Evolutionary conservation across 2,113 vertebrate genomes (phyloP).

Genomic region (Xiphophorus couchianus): DNA sequence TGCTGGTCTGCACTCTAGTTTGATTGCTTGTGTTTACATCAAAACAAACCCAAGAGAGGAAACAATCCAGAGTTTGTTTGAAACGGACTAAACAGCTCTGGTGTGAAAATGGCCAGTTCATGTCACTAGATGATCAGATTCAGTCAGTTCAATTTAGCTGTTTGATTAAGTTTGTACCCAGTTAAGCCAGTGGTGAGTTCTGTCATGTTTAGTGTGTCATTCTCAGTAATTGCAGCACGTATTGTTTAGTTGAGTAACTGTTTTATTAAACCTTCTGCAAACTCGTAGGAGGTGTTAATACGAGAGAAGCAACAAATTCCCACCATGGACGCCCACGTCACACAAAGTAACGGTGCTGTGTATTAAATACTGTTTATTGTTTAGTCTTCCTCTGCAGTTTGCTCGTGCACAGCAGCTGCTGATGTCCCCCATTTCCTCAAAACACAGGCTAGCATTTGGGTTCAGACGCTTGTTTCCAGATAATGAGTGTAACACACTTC

Average conservation of each 20-base stretch:
- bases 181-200: not conserved
- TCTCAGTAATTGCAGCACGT: not conserved
- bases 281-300: slow-evolving; percentile 37
- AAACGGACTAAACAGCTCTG: too few species aligned
- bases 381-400: slow-evolving; percentile 17
- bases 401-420: slow-evolving; percentile 19
- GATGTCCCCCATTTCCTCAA: not conserved
- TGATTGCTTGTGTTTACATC: too few species aligned
- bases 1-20: too few species aligned
- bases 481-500: not conserved
- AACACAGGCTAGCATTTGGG: not conserved
- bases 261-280: slow-evolving; percentile 4
- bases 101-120: too few species aligned
- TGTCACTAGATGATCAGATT: not conserved
- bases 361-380: slow-evolving; percentile 19
- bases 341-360: slow-evolving; percentile 28
- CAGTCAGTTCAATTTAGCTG: not conserved
- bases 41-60: too few species aligned
- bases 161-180: not conserved
- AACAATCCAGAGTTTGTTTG: too few species aligned
- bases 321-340: slow-evolving; percentile 23
- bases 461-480: not conserved
- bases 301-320: slow-evolving; percentile 40
- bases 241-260: slow-evolving; percentile 9
- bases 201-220: not conserved